Evolutionary conservation across 2,113 vertebrate species (phyloP).

Genomic region (Gavialis gangeticus): DNA sequence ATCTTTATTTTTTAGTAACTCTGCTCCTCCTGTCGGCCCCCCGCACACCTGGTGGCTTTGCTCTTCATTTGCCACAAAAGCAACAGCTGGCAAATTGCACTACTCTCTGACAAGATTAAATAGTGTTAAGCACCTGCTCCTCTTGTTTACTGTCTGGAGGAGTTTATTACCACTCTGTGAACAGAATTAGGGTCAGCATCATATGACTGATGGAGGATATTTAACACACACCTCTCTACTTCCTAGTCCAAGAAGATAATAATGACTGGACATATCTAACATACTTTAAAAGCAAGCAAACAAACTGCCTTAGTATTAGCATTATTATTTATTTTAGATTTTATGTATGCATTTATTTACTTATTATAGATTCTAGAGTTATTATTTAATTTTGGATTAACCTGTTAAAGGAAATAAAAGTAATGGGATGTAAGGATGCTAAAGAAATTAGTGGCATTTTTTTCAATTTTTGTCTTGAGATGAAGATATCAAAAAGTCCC

Average conservation of each 20-base stretch:
- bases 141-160: neutral
- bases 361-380: no score
- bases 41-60: neutral
- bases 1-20: neutral
- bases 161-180: neutral
- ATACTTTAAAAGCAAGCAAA: neutral
- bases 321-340: no score
- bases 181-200: neutral
- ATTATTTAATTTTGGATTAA: no score
- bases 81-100: neutral
- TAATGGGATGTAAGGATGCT: neutral
- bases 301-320: neutral
- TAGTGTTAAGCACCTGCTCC: neutral
- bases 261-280: neutral
- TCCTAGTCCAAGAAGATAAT: neutral
- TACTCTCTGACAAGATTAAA: neutral
- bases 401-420: neutral
- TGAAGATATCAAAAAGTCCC: neutral
- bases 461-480: neutral
- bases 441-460: neutral
- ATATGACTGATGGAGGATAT: neutral
- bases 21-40: neutral
- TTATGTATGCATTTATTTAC: no score
- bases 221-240: neutral
- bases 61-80: neutral